Evolutionary conservation across 2,113 vertebrate genomes (phyloP), one percentile per base, ranked within the genome.

Genomic region (Sinocyclocheilus grahami): DNA sequence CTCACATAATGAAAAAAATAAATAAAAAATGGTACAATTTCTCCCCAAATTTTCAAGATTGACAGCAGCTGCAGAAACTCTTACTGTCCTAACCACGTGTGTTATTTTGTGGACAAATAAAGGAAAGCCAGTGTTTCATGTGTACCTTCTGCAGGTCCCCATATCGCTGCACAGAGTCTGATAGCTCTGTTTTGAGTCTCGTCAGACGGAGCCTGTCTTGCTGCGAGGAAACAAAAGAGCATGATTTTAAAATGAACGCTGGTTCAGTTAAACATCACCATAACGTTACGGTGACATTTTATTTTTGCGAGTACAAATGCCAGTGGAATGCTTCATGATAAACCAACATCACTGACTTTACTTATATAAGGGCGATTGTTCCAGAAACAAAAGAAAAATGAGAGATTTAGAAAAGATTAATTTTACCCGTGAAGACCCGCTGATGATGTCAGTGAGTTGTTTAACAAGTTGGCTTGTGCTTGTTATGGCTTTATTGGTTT

Each of bases 391-490:
- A 27, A 67, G 1, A 53, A n/a, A 67, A 30, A 14, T n/a, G 11
- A 30, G 6, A 74, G 20, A 83, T 22, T 13, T 42, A 60, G 53
- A 60, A 11, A 75, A 53, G 20, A 75, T 22, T 11, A 78, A 74
- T 92, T 91, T 0, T 94, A 97, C 96, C 95, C 93, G 94, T 90
- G 95, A 96, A 85, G 96, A 96, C 89, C 95, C 92, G 37, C 90
- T 94, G 92, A 97, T 96, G 85, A 96, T 91, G 89, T 97, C 96
- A n/a, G 95, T 96, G 89, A 96, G 95, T 93, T 97, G 96, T 93
- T 96, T 97, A 93, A 97, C 88, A 85, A 96, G 92, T 78, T 95
- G 93, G 86, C 96, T 94, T 72, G 97, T 96, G 78, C 93, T 94
- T 0, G 92, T 95, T 88, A 97, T 93, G 83, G 95, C 95, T 95